Evolutionary conservation across 2,113 vertebrate species (phyloP).

Genomic region (Cheilinus undulatus): DNA sequence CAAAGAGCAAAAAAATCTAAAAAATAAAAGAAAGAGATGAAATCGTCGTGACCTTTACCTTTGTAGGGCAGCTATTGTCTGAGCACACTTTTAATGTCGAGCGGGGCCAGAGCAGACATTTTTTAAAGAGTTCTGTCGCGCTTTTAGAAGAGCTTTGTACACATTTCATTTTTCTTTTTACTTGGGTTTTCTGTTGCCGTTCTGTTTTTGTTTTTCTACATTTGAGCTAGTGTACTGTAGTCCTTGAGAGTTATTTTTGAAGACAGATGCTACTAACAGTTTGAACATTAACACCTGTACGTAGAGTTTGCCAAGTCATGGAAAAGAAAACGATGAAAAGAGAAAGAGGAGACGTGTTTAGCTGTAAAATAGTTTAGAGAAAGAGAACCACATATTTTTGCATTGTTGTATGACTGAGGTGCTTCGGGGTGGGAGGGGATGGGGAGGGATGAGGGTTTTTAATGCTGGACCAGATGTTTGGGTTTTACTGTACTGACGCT

Average conservation of each 20-base stretch:
- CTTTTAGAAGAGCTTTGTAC: constrained; percentile 50
- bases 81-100: constrained; percentile 53
- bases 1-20: constrained; percentile 21
- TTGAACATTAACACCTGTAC: constrained; percentile 65
- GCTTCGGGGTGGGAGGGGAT: constrained; percentile 35
- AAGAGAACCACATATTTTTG: constrained; percentile 81
- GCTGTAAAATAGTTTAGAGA: constrained; percentile 77
- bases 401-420: constrained; percentile 71
- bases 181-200: constrained; percentile 33
- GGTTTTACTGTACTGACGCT: constrained; percentile 52
- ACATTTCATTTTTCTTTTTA: constrained; percentile 30
- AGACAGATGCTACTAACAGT: constrained; percentile 73
- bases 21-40: neutral
- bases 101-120: constrained; percentile 35
- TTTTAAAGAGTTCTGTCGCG: constrained; percentile 12
- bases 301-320: constrained; percentile 74
- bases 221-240: constrained; percentile 67
- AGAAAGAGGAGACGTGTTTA: constrained; percentile 46
- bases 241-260: constrained; percentile 53
- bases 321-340: constrained; percentile 43
- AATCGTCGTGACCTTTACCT: constrained; percentile 18
- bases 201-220: constrained; percentile 43
- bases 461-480: constrained; percentile 58
- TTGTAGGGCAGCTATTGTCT: constrained; percentile 25
- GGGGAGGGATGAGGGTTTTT: constrained; percentile 20